phyloP scores from a whole-genome alignment of 2,797 vertebrate genomes.

The Myotis vivesi region DNA sequence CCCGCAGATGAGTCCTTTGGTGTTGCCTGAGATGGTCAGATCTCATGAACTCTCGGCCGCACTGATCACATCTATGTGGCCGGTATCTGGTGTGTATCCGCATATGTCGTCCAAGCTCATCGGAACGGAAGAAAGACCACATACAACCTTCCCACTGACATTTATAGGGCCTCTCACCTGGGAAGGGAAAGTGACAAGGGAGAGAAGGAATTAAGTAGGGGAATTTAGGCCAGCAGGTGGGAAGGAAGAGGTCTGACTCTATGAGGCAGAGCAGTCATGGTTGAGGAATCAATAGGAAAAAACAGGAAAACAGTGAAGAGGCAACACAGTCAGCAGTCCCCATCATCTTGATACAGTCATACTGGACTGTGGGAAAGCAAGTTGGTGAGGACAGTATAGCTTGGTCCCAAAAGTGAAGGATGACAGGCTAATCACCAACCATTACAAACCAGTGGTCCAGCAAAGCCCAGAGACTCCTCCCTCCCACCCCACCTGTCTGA shows the following conservation, averaged over 20 bases:
- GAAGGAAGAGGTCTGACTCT: neutral
- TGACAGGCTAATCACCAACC: neutral
- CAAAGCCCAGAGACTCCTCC: neutral
- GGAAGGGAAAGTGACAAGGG: neutral
- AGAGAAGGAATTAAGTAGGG: neutral
- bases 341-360: neutral
- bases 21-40: conserved; percentile 74
- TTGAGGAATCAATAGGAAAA: neutral
- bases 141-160: conserved; percentile 51
- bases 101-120: conserved; percentile 67
- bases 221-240: neutral
- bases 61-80: conserved; percentile 57
- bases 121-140: conserved; percentile 65
- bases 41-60: conserved; percentile 65
- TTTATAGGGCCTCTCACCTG: conserved; percentile 66
- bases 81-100: conserved; percentile 61
- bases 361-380: neutral
- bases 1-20: conserved; percentile 24
- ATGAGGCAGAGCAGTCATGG: neutral
- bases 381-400: neutral
- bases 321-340: neutral
- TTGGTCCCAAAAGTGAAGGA: neutral
- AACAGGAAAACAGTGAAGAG: neutral
- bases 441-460: neutral
- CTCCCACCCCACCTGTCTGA: neutral